Percentiles rank a stretch among this genome's conserved stretches.
phyloP scores from a whole-genome alignment of 2,888 invertebrate species.

The Trypoxylon attenuatum region DNA sequence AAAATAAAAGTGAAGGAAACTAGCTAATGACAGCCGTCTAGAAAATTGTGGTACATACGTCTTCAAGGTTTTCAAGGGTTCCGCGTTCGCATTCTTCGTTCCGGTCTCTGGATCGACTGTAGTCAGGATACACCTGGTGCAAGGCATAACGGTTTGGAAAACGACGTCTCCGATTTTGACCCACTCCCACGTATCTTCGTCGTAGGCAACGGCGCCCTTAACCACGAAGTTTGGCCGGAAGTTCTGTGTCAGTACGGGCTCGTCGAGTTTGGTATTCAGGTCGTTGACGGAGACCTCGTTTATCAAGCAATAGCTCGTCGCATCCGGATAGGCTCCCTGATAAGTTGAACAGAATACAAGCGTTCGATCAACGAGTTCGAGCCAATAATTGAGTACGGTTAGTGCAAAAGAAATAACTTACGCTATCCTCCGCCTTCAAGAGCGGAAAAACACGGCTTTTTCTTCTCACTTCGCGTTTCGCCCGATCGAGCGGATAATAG shows the following conservation, averaged over 20 bases:
- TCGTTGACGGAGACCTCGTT: constrained; percentile 82
- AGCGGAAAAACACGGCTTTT: constrained; percentile 66
- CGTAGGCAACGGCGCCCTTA: constrained; percentile 77
- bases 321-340: constrained; percentile 82
- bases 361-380: too few relatives aligned
- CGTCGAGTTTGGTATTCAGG: constrained; percentile 78
- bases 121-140: constrained; percentile 83
- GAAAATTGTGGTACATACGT: constrained; percentile 73
- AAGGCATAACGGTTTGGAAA: constrained; percentile 81
- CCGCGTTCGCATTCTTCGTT: constrained; percentile 77
- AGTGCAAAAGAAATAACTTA: constrained; percentile 46
- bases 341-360: too few relatives aligned
- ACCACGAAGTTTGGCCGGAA: constrained; percentile 85
- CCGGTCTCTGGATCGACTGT: constrained; percentile 83
- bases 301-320: constrained; percentile 81
- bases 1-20: not conserved
- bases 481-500: constrained; percentile 77
- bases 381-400: too few relatives aligned
- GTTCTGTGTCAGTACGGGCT: constrained; percentile 76
- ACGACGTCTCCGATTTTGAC: constrained; percentile 81
- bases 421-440: constrained; percentile 57
- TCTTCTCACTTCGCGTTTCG: constrained; percentile 64
- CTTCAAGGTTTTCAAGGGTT: constrained; percentile 82
- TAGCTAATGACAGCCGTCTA: not conserved
- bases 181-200: constrained; percentile 84